Evolutionary conservation across 2,797 vertebrate genomes (phyloP), one percentile per base, ranked within the genome.

Genomic region (Tokudaia tokunoshimensis): DNA sequence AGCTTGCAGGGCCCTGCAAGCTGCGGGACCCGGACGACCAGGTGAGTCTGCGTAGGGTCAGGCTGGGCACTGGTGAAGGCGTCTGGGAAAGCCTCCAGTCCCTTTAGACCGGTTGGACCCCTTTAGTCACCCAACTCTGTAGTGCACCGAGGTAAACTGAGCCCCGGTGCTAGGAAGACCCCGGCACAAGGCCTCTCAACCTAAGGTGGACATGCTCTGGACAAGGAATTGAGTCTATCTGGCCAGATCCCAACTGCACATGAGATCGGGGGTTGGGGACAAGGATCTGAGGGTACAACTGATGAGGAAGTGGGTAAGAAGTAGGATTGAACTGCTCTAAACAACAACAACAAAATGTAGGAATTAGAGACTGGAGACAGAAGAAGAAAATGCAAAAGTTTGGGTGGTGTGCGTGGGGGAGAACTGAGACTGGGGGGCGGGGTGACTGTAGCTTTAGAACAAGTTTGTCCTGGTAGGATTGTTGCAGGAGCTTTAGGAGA

Each of bases 1-100:
- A 88, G 98, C 98, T 84, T 98, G 98, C 97, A 93, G 98, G 29
- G 99, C 98, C 14, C 97, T 99, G 92, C 95, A 97, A 3, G 98
- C 98, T 22, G 97, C 98, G 10, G 97, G 98, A 13, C 90, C 90
- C 2, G 61, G 47, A 63, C 83, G 55, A 76, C 96, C 97, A 96
- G 98, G 97, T 98, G 96, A 97, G 97, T 29, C 57, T n/a, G 70
- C 17, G 37, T 83, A 0, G 31, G 52, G 37, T 26, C 74, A 1
- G 2, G 72, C 11, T 4, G 34, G n/a, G 61, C 7, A 31, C 4
- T n/a, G 63, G 74, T 29, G 47, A 57, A 52, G 20, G 59, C 1
- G 44, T 22, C 52, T 37, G 15, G 50, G 50, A 8, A 6, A 61
- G 55, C 57, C 72, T 89, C 44, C 55, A 47, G 57, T 17, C 41